Evolutionary conservation across 2,113 vertebrate species (phyloP).

Genomic region (Dicentrarchus labrax): DNA sequence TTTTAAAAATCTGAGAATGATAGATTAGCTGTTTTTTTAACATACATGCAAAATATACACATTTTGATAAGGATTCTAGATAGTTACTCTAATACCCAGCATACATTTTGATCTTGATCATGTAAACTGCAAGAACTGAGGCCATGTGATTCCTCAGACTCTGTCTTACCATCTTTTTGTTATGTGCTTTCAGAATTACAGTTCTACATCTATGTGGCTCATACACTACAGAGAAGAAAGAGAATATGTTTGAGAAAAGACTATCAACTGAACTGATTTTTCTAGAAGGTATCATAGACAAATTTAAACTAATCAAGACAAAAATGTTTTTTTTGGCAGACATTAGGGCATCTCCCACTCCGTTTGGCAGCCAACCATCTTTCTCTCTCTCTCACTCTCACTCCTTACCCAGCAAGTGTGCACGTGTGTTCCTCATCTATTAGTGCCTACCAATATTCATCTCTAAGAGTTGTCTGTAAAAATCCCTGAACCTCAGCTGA

Average conservation of each 20-base stretch:
- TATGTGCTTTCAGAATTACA: neutral
- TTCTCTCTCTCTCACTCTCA: slow-evolving; percentile 11
- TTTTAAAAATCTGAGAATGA: too few relatives aligned
- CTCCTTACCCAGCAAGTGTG: neutral
- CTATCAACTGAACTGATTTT: neutral
- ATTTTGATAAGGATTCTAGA: neutral
- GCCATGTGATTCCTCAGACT: neutral
- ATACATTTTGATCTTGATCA: neutral
- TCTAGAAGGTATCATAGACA: neutral
- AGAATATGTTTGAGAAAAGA: neutral
- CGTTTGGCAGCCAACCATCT: slow-evolving; percentile 31
- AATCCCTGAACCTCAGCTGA: neutral
- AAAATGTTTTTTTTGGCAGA: slow-evolving; percentile 48
- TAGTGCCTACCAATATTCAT: neutral
- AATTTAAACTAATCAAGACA: slow-evolving; percentile 23
- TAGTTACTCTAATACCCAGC: neutral
- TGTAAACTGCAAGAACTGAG: neutral
- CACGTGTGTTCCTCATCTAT: slow-evolving; percentile 13
- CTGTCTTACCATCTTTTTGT: neutral
- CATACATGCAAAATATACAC: too few relatives aligned
- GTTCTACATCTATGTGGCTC: neutral
- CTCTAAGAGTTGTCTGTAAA: slow-evolving; percentile 17
- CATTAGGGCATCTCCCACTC: slow-evolving; percentile 32
- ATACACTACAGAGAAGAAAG: neutral
- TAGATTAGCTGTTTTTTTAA: too few relatives aligned